Percentiles rank a stretch among this genome's conserved stretches.
These are phyloP conservation scores for Hycleus cichorii DNA, from an alignment of 1,140 invertebrate genomes.

Conservation along the genomic window DNA sequence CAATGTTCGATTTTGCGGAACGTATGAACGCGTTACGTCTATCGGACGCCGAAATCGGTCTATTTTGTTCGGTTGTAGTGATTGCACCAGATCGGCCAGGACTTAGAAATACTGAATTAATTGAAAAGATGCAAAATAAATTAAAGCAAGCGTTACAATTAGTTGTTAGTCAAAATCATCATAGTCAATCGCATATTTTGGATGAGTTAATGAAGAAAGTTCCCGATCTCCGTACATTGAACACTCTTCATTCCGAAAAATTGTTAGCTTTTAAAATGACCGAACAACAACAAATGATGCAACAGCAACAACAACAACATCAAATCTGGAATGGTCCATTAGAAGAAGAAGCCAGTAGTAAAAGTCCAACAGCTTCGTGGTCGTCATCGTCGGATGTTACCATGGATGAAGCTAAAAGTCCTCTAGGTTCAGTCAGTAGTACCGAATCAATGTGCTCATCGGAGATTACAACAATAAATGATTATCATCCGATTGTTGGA, in stretches of 20 bases:
- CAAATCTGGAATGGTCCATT: slow-evolving; percentile 51
- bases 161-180: slow-evolving; percentile 82
- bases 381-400: slow-evolving; percentile 59
- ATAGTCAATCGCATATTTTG: slow-evolving; percentile 68
- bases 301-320: slow-evolving; percentile 48
- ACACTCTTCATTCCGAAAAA: slow-evolving; percentile 94
- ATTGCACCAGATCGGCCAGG: slow-evolving; percentile 91
- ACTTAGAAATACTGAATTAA: slow-evolving; percentile 81
- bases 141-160: slow-evolving; percentile 78
- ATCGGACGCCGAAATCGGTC: slow-evolving; percentile 85
- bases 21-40: slow-evolving; percentile 83
- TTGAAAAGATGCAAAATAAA: slow-evolving; percentile 87
- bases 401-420: slow-evolving; percentile 73
- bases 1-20: slow-evolving; percentile 96
- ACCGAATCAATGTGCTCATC: slow-evolving; percentile 67
- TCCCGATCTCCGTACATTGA: slow-evolving; percentile 88
- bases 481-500: slow-evolving; percentile 45
- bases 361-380: slow-evolving; percentile 56
- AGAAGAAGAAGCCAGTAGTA: slow-evolving; percentile 54
- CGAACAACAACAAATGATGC: slow-evolving; percentile 71
- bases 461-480: slow-evolving; percentile 56
- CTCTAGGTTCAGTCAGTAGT: slow-evolving; percentile 76
- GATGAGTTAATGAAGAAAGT: slow-evolving; percentile 88
- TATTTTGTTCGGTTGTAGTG: slow-evolving; percentile 92
- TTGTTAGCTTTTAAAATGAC: slow-evolving; percentile 87